Conservation (phyloP, 1,140 invertebrate species). For the Drosophila triauraria region DNA sequence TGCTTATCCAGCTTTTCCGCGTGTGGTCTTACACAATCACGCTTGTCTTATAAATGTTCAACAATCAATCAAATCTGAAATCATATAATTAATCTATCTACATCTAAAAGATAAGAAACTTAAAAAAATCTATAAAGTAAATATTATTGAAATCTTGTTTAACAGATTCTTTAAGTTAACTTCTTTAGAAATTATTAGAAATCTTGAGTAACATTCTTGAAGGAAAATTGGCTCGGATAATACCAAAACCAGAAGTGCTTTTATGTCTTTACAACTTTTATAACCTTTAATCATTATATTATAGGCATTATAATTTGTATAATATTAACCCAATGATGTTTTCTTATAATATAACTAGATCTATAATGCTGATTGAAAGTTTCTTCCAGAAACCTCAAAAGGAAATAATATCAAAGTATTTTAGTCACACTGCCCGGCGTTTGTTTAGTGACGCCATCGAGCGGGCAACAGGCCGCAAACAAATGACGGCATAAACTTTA, state of each 20-base stretch:
- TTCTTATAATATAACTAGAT: too few species aligned
- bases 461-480: constrained; percentile 45
- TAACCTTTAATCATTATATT: too few species aligned
- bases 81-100: not conserved
- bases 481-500: constrained; percentile 75
- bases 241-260: too few species aligned
- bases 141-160: too few species aligned
- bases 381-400: not conserved
- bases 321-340: too few species aligned
- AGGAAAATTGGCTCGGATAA: too few species aligned
- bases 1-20: not conserved
- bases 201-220: too few species aligned
- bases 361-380: too few species aligned
- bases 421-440: constrained; percentile 1
- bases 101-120: not conserved
- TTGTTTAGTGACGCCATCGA: constrained; percentile 34
- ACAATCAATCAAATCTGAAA: not conserved
- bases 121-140: not conserved
- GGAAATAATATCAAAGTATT: not conserved
- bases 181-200: too few species aligned
- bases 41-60: not conserved
- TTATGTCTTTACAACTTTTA: too few species aligned
- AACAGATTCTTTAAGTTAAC: too few species aligned
- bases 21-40: not conserved
- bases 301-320: too few species aligned